A percentile compares a stretch with the other conserved stretches of the same genome.
phyloP scores from a whole-genome alignment of 2,113 vertebrate species.

The Atractosteus spatula region DNA sequence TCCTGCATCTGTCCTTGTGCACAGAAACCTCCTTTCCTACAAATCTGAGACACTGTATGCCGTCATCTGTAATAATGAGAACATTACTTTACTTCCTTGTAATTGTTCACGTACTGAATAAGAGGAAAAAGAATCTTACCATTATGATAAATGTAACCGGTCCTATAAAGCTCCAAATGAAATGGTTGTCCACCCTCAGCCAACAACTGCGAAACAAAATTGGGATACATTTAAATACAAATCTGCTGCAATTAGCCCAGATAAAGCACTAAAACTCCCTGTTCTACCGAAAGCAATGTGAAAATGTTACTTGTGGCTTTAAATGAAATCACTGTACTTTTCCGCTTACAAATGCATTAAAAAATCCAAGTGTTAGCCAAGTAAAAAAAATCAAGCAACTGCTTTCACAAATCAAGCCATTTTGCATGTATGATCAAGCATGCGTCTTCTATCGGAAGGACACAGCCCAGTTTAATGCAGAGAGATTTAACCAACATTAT shows the following conservation, averaged over 20 bases:
- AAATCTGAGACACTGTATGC: background rate
- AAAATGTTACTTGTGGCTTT: no score
- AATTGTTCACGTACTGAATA: slow-evolving; percentile 9
- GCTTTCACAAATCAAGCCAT: background rate
- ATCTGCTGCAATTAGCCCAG: no score
- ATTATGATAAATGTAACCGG: slow-evolving; percentile 97
- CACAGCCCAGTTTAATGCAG: slow-evolving; percentile 26
- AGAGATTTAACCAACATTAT: slow-evolving; percentile 41
- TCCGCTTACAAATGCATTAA: no score
- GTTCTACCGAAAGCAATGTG: no score
- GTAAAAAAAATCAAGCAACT: no score
- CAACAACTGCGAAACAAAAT: slow-evolving; percentile 78
- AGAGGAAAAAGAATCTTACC: slow-evolving; percentile 71
- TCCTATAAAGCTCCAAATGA: slow-evolving; percentile 99
- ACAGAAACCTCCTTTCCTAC: slow-evolving; percentile 30
- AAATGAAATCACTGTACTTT: no score
- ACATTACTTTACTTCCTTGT: slow-evolving; percentile 34
- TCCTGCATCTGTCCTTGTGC: slow-evolving; percentile 18
- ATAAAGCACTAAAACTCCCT: no score
- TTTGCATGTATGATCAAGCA: background rate
- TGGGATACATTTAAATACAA: slow-evolving; percentile 20
- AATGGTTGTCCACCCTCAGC: slow-evolving; percentile 97
- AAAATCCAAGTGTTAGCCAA: no score
- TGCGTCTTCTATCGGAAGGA: background rate
- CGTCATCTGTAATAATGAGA: slow-evolving; percentile 25